Base-by-base conservation (phyloP, 2,888 invertebrate species). In the Erannis defoliaria region DNA sequence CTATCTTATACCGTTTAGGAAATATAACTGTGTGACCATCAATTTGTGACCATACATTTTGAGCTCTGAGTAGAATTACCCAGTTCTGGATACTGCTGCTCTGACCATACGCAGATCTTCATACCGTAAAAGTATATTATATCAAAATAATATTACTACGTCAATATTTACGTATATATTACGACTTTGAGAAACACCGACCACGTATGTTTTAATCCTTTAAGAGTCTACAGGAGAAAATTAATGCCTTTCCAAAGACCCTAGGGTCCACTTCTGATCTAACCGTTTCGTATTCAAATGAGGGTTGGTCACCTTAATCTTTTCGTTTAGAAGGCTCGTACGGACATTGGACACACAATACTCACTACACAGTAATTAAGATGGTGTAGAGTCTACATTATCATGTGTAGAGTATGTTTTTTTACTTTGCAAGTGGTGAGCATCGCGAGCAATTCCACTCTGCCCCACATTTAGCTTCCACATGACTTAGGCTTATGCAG, bases 291-390 rank as follows among this genome's bases (percentile, higher is more conserved):
- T 79, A 82, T 81, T 79, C 78, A 82, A 81, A 84, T 77, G 70
- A 74, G 74, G 71, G 75, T 63, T 75, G 82, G 74, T 73, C 78
- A 79, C 80, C 82, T 86, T 88, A 88, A 88, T 86, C 86, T 87
- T 89, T 88, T 85, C 81, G 87, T 89, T 88, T 81, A 70, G 75
- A 70, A 72, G 58, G 19, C 53, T 48, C 56, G 37, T 56, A 43
- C 40, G 35, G 55, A 31, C 37, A 10, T 14, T 21, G 51, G 26
- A 5, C 37, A 43, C 45, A 29, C n/a, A 29, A 16, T 1, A 45
- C 26, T 6, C 5, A 6, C 16, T 16, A 14, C 6, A 16, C 45
- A 45, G 45, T 45, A 45, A 14, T 5, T 42, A 6, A 42, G 19
- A 12, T 40, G 10, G 3, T 16, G n/a, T n/a, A n/a, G 8, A 6